Percentiles rank a stretch among this genome's conserved stretches.
Evolutionary conservation across 2,888 invertebrate genomes (phyloP).

Genomic region (Oscheius sp.): DNA sequence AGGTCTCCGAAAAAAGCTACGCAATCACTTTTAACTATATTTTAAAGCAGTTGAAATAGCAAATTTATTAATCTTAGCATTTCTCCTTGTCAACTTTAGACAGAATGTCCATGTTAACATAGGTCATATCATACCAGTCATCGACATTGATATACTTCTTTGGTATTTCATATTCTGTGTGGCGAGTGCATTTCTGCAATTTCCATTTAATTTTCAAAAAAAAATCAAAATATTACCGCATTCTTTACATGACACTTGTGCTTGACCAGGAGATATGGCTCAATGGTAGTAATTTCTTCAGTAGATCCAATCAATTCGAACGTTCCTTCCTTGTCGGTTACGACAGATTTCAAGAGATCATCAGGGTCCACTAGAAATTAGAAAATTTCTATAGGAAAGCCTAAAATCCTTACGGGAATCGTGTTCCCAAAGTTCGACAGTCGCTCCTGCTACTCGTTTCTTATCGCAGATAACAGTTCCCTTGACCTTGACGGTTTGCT

Average conservation of each 20-base stretch:
- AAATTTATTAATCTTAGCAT: conserved; percentile 26
- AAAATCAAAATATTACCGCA: conserved; percentile 4
- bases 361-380: conserved; percentile 58
- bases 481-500: conserved; percentile 59
- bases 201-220: background rate
- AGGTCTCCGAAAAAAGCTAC: too few relatives aligned
- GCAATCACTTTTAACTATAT: too few relatives aligned
- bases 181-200: conserved; percentile 40
- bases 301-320: conserved; percentile 51
- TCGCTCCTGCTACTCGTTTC: conserved; percentile 48
- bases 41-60: too few relatives aligned
- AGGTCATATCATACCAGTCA: conserved; percentile 56
- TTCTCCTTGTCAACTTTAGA: conserved; percentile 49
- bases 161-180: conserved; percentile 41
- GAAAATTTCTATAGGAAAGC: background rate
- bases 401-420: conserved; percentile 50
- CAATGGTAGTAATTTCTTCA: conserved; percentile 29
- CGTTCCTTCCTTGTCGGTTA: conserved; percentile 59
- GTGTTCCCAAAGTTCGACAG: conserved; percentile 55
- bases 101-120: conserved; percentile 50
- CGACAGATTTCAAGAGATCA: conserved; percentile 50
- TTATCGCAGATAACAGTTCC: conserved; percentile 62
- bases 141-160: conserved; percentile 47
- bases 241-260: conserved; percentile 34
- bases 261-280: conserved; percentile 28